Conservation (phyloP, 2,797 vertebrate genomes). For the Staurois parvus region DNA sequence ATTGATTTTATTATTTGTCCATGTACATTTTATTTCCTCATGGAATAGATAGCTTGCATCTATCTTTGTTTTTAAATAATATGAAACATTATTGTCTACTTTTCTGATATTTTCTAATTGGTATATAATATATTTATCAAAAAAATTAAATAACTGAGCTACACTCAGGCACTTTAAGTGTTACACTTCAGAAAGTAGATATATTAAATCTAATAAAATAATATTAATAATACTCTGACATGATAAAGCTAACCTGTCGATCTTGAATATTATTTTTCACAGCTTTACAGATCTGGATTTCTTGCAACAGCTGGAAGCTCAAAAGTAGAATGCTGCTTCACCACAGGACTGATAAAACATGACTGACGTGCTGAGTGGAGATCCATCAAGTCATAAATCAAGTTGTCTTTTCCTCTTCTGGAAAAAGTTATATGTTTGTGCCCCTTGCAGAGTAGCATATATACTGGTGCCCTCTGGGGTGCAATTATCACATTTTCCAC, state of each 20-base stretch:
- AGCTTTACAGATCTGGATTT: slow-evolving; percentile 30
- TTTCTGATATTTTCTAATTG: too few species aligned
- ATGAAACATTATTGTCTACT: too few species aligned
- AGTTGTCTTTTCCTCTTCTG: slow-evolving; percentile 30
- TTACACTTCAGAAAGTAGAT: not conserved
- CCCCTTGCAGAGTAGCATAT: slow-evolving; percentile 31
- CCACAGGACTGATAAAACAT: slow-evolving; percentile 54
- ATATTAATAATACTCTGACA: slow-evolving; percentile 35
- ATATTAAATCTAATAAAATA: not conserved
- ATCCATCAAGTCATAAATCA: slow-evolving; percentile 55
- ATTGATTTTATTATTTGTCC: too few species aligned
- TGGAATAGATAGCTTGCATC: too few species aligned
- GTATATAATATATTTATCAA: too few species aligned
- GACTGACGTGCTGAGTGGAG: slow-evolving; percentile 54
- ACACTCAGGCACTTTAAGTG: not conserved
- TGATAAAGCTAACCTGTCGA: slow-evolving; percentile 38
- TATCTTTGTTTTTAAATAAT: too few species aligned
- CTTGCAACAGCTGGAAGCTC: slow-evolving; percentile 46
- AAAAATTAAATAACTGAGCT: too few species aligned
- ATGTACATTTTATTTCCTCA: too few species aligned
- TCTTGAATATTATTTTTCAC: slow-evolving; percentile 21
- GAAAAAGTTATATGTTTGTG: slow-evolving; percentile 34
- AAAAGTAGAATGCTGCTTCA: slow-evolving; percentile 34
- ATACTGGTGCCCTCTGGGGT: not conserved
- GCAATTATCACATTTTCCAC: slow-evolving; percentile 14